phyloP scores from a whole-genome alignment of 1,140 invertebrate genomes.

The Micrasema minimum region DNA sequence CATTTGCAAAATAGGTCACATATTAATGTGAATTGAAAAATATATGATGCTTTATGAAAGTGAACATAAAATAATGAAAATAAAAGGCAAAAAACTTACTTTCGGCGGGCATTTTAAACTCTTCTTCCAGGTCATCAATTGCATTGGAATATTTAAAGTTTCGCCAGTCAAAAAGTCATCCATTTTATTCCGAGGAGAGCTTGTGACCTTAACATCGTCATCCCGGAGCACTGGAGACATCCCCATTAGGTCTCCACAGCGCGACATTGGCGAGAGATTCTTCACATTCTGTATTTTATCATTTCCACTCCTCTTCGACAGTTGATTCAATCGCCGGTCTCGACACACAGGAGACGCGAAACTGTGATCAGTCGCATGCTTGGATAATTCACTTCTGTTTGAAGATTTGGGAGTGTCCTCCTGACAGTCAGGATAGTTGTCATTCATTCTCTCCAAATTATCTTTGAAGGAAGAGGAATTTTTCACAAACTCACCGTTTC shows the following conservation, averaged over 20 bases:
- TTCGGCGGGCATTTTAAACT: slow-evolving; percentile 48
- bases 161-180: slow-evolving; percentile 30
- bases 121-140: slow-evolving; percentile 43
- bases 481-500: slow-evolving; percentile 16
- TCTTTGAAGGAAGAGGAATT: slow-evolving; percentile 17
- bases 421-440: background rate
- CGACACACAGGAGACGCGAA: slow-evolving; percentile 22
- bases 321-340: slow-evolving; percentile 31
- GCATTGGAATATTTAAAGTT: slow-evolving; percentile 15
- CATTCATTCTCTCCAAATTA: slow-evolving; percentile 33
- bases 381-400: slow-evolving; percentile 15
- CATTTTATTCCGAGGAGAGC: background rate
- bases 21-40: background rate
- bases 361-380: slow-evolving; percentile 5
- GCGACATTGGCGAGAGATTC: slow-evolving; percentile 51
- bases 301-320: slow-evolving; percentile 6
- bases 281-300: slow-evolving; percentile 26
- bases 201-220: background rate
- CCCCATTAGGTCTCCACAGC: slow-evolving; percentile 51
- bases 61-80: slow-evolving; percentile 37
- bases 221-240: slow-evolving; percentile 40
- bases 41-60: background rate
- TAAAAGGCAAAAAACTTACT: slow-evolving; percentile 50
- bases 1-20: no score
- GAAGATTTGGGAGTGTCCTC: slow-evolving; percentile 27